Conservation (phyloP, 2,797 vertebrate species). For the Pseudomugil gertrudae region DNA sequence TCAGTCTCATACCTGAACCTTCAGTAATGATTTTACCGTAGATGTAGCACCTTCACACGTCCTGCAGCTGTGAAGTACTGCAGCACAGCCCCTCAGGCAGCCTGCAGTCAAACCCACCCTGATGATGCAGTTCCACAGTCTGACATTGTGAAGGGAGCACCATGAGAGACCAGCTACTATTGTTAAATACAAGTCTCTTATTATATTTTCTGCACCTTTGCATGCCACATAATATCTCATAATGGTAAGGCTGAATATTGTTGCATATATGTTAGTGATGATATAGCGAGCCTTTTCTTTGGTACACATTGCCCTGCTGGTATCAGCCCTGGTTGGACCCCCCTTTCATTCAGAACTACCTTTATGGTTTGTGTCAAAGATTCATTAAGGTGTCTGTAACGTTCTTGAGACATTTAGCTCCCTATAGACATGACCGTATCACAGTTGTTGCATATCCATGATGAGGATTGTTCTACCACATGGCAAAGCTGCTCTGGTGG, state of each 20-base stretch:
- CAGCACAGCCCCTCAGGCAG: constrained; percentile 49
- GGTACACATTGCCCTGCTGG: no score
- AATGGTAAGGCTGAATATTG: not conserved
- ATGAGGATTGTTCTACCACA: no score
- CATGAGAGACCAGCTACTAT: constrained; percentile 32
- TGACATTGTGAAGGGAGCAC: constrained; percentile 23
- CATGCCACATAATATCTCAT: not conserved
- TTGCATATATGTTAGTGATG: no score
- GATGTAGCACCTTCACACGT: constrained; percentile 42
- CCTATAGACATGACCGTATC: no score
- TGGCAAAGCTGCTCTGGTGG: no score
- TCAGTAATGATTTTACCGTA: constrained; percentile 60
- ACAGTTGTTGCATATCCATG: no score
- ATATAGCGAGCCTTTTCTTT: no score
- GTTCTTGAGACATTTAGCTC: no score
- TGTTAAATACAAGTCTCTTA: constrained; percentile 9
- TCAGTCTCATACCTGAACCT: constrained; percentile 12
- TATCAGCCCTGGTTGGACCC: no score
- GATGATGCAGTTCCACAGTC: constrained; percentile 30
- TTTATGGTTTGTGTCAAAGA: no score
- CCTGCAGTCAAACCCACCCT: constrained; percentile 37
- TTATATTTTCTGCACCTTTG: constrained; percentile 16
- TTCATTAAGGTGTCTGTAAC: no score
- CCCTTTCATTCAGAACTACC: no score
- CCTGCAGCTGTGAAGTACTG: constrained; percentile 39